Base-by-base conservation (phyloP, 2,888 invertebrate species). In the Drosophila differens region DNA sequence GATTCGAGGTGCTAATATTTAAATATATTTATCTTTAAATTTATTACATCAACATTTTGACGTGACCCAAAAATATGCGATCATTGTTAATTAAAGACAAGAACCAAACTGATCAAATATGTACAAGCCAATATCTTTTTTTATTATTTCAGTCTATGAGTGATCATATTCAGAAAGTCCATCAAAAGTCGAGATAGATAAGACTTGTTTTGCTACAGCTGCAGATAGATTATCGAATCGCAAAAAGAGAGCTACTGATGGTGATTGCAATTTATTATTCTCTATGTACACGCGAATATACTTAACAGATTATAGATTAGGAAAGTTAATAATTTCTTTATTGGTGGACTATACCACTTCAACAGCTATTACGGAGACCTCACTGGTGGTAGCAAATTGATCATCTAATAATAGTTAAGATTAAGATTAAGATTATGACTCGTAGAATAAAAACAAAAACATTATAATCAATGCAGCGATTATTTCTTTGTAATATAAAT, bases 41-140 rank as follows among this genome's bases (percentile, higher is more conserved):
- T 35, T 16, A 14, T 35, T 35, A 0, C 0, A 16, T 35, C 14
- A 35, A 16, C 14, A 35, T 35, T 35, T 35, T 35, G 19, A 22
- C 25, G 33, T n/a, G 22, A 7, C n/a, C 52, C 28, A 49, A 28
- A 49, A 35, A 30, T 25, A 47, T 59, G 4, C 6, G 7, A 33
- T 25, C 49, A 57, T 52, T 52, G 53, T 16, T 59, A 47, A 30
- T 39, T 25, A 22, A 28, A 12, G 53, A 51, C n/a, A n/a, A 47
- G 52, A 70, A 59, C 10, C 28, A 58, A 57, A 70, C 53, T 59
- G 37, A 59, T 44, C 47, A 39, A 70, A 69, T 59, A 69, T 52
- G 35, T n/a, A 5, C n/a, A 30, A 39, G n/a, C 19, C 30, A 35
- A 69, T 68, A 68, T 57, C 14, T 10, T 69, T 69, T 22, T 57